A percentile compares a stretch with the other conserved stretches of the same genome.
These are phyloP conservation scores for Sardinella longiceps DNA, from an alignment of 2,797 vertebrate genomes.

Conservation along the genomic window DNA sequence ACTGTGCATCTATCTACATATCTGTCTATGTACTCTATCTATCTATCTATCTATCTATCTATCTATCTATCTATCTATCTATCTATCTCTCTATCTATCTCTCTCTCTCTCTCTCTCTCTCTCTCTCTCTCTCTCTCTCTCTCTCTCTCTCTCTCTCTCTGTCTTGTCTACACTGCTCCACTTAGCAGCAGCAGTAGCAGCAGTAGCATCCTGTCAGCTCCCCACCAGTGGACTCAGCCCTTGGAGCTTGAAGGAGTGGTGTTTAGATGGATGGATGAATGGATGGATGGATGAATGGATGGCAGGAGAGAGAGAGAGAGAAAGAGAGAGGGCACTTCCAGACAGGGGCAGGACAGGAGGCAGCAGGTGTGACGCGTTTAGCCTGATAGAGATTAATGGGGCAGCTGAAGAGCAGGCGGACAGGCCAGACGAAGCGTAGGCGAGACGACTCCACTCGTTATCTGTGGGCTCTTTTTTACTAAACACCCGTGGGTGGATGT, in stretches of 20 bases:
- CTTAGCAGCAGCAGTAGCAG: conserved; percentile 8
- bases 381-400: conserved; percentile 60
- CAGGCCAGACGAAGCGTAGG: not conserved
- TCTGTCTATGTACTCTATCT: too few species aligned
- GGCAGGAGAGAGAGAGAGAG: not conserved
- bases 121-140: conserved; percentile 47
- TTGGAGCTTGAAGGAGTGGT: too few species aligned
- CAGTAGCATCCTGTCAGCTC: not conserved
- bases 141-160: conserved; percentile 15
- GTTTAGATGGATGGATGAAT: not conserved
- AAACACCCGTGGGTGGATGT: not conserved
- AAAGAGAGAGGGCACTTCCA: not conserved
- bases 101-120: conserved; percentile 58
- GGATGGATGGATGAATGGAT: not conserved
- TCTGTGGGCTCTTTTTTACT: not conserved
- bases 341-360: conserved; percentile 37
- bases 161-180: conserved; percentile 35
- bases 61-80: too few species aligned
- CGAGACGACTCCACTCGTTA: not conserved
- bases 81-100: too few species aligned
- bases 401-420: conserved; percentile 43
- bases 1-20: too few species aligned
- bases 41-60: too few species aligned
- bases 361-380: conserved; percentile 54
- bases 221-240: not conserved